Evolutionary conservation across 2,113 vertebrate genomes (phyloP), one percentile per base, ranked within the genome.

Genomic region (Hymenochirus boettgeri): DNA sequence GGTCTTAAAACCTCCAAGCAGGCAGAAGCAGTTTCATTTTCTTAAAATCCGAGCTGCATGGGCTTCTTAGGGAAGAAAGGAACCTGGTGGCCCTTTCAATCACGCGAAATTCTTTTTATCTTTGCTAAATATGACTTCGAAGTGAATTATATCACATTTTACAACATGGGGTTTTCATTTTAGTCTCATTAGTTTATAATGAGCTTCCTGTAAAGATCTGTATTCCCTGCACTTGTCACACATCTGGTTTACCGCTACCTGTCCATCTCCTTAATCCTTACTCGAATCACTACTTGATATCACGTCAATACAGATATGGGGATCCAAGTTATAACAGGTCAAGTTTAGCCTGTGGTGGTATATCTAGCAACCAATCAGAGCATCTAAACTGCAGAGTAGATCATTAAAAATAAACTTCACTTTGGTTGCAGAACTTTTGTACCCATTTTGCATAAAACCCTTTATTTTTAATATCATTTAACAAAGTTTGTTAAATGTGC

Each of bases 1-100:
- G 65, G 56, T 69, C 65, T 69, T 69, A 69, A 69, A 69, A 69
- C 51, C 65, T 60, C 29, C 65, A 53, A 69, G 65, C 65, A 69
- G 59, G 65, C 35, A 69, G 39, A 69, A 60, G 65, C 59, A 56
- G 57, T 69, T 60, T 60, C 65, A 69, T 59, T 60, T 69, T 69
- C 65, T 60, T 60, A 60, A 59, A 69, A 59, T 60, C 60, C 45
- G 47, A 3, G 29, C 47, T 57, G 42, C 56, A 69, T 69, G 65
- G 7, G 46, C 64, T 29, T 67, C 57, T 67, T 52, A 59, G 33
- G 33, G 31, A 48, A 35, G 12, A 45, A 37, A 45, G 45, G 48
- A 45, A 25, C 65, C 65, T 69, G 18, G 23, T n/a, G 60, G 65
- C 48, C 23, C 53, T 69, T 53, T 21, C 65, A 42, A 42, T 27